These are phyloP conservation scores for Theocolax elegans DNA, from an alignment of 1,140 invertebrate genomes.

Conservation along the genomic window DNA sequence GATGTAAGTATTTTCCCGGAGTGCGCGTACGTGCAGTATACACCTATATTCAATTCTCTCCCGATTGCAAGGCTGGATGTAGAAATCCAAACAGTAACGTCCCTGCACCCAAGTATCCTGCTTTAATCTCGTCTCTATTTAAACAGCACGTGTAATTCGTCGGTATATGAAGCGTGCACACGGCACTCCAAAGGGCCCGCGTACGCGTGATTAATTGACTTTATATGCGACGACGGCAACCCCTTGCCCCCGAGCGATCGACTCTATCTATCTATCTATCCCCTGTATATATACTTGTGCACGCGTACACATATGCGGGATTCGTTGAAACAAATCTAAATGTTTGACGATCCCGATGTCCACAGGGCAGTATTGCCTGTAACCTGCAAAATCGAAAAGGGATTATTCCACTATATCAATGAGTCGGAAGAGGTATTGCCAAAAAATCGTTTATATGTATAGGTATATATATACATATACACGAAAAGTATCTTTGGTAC, in stretches of 20 bases:
- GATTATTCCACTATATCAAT: neutral
- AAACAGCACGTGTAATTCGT: slow-evolving; percentile 30
- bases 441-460: no score
- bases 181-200: neutral
- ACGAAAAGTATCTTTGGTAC: no score
- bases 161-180: neutral
- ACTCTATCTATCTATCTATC: no score
- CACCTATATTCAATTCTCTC: no score
- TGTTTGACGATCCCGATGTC: no score
- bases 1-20: no score
- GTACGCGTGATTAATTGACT: slow-evolving; percentile 36
- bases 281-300: no score
- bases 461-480: no score
- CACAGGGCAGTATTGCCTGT: neutral
- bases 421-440: slow-evolving; percentile 15
- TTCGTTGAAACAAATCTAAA: slow-evolving; percentile 18
- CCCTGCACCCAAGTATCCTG: no score
- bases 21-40: no score
- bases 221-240: slow-evolving; percentile 5
- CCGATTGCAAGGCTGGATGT: no score
- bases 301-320: neutral
- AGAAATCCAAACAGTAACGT: no score
- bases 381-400: neutral
- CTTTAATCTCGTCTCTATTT: slow-evolving; percentile 30
- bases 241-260: neutral